Evolutionary conservation across 30 jellyfish, hydroid and myxozoan species (phyloP).

Genomic region (Chironex yamaguchii): DNA sequence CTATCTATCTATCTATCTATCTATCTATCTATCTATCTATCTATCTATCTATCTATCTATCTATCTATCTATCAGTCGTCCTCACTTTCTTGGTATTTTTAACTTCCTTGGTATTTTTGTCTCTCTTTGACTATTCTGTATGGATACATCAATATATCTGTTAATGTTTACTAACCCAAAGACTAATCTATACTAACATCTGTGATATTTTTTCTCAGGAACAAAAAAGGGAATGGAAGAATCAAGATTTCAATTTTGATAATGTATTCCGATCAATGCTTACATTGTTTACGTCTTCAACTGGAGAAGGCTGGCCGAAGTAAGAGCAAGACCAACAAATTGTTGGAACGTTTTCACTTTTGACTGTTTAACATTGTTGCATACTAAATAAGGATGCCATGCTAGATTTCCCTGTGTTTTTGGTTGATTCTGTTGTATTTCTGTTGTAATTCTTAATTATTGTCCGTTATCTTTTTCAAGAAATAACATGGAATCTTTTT

Average conservation of each 20-base stretch:
- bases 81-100: not conserved
- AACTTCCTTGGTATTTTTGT: not conserved
- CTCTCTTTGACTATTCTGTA: not conserved
- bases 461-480: no score
- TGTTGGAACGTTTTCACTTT: no score
- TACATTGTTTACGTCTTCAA: constrained; percentile 95
- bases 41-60: not conserved
- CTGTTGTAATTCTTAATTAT: no score
- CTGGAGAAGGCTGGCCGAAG: constrained; percentile 99
- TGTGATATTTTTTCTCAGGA: constrained; percentile 59
- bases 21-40: not conserved
- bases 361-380: not conserved
- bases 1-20: not conserved
- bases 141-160: not conserved
- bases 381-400: not conserved
- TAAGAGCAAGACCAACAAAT: no score
- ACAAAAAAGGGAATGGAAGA: constrained; percentile 87
- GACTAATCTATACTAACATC: not conserved
- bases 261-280: constrained; percentile 79
- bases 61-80: not conserved
- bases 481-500: no score
- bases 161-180: no score
- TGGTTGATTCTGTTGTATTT: no score
- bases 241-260: constrained; percentile 87
- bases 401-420: not conserved